A percentile compares a stretch with the other conserved stretches of the same genome.
phyloP scores from a whole-genome alignment of 2,797 vertebrate genomes.

The Rhinatrema bivittatum region DNA sequence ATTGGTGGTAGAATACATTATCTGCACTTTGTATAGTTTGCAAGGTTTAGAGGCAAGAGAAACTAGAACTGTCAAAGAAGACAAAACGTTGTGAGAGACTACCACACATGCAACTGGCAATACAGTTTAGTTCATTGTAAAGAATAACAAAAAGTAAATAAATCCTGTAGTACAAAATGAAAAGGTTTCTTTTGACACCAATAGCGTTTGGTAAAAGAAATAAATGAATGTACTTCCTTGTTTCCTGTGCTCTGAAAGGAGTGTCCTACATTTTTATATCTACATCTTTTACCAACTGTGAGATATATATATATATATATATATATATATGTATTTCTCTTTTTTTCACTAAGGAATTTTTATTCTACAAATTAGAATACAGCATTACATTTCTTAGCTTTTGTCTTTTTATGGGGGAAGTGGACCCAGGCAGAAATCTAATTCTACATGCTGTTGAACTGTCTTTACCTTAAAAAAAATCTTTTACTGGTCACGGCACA shows the following conservation, averaged over 20 bases:
- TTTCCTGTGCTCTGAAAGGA: conserved; percentile 56
- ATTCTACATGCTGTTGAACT: conserved; percentile 33
- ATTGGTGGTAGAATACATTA: conserved; percentile 16
- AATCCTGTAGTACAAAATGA: conserved; percentile 43
- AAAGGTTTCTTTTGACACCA: conserved; percentile 51
- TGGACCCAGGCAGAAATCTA: conserved; percentile 44
- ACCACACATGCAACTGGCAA: conserved; percentile 49
- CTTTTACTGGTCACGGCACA: conserved; percentile 61
- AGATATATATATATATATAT: conserved; percentile 32
- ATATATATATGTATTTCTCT: conserved; percentile 44
- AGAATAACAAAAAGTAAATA: no score
- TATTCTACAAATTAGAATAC: conserved; percentile 51
- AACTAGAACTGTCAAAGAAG: conserved; percentile 34
- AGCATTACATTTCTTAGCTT: conserved; percentile 53
- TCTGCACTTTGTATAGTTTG: conserved; percentile 28
- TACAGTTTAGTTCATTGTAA: conserved; percentile 34
- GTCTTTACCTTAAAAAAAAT: no score
- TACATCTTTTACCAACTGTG: conserved; percentile 88
- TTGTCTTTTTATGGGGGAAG: conserved; percentile 51
- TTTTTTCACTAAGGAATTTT: conserved; percentile 52
- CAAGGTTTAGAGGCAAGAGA: conserved; percentile 23
- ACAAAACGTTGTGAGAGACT: conserved; percentile 42
- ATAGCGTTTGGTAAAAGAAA: conserved; percentile 47
- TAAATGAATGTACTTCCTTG: conserved; percentile 50
- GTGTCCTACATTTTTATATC: conserved; percentile 69